phyloP scores from a whole-genome alignment of 2,797 vertebrate species.

The Decapterus maruadsi region DNA sequence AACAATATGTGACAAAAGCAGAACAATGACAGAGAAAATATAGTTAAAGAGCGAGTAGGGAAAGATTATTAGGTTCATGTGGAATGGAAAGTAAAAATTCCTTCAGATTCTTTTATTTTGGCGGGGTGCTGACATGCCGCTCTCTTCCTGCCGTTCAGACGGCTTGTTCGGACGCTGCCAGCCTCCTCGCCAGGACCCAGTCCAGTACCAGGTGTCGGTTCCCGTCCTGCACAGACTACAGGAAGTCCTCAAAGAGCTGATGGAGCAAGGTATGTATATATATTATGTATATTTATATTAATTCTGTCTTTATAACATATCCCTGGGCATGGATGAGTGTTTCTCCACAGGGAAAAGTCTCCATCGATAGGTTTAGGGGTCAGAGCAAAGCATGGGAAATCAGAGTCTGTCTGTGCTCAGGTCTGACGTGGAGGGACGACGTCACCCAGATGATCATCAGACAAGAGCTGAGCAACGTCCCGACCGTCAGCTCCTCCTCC shows the following conservation, averaged over 20 bases:
- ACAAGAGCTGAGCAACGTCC: slow-evolving; percentile 91
- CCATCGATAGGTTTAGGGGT: no score
- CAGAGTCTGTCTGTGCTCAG: slow-evolving; percentile 71
- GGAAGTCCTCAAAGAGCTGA: slow-evolving; percentile 91
- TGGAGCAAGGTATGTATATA: slow-evolving; percentile 85
- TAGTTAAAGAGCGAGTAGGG: no score
- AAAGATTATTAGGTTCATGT: no score
- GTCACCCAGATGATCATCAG: slow-evolving; percentile 92
- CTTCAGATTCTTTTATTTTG: no score
- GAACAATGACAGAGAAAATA: no score
- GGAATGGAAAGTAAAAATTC: no score
- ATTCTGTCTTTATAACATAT: no score
- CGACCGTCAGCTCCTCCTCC: slow-evolving; percentile 72
- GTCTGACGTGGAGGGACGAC: slow-evolving; percentile 94
- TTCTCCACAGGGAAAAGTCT: no score
- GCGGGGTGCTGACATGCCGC: background rate
- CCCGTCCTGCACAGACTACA: slow-evolving; percentile 91
- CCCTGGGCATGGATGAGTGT: no score
- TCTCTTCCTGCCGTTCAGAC: slow-evolving; percentile 81
- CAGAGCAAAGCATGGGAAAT: no score
- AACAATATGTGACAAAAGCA: no score
- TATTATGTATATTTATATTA: no score
- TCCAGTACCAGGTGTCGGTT: slow-evolving; percentile 91
- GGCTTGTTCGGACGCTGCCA: slow-evolving; percentile 95
- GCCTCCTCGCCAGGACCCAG: slow-evolving; percentile 80